These are phyloP conservation scores for Elachura formosa DNA, from an alignment of 2,113 vertebrate species.

Conservation along the genomic window DNA sequence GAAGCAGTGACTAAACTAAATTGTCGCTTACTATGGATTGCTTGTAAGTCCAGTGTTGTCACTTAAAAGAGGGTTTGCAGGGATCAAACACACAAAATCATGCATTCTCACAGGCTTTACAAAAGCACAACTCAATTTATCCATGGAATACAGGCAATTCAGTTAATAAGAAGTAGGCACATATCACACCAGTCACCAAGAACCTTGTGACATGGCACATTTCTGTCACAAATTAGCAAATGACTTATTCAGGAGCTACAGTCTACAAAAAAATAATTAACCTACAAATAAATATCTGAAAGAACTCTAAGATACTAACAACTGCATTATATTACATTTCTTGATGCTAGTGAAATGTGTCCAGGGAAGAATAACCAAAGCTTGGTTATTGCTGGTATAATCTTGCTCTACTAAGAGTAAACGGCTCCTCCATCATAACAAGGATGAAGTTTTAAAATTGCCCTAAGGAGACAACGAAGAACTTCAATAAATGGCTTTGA, in stretches of 20 bases:
- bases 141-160: background rate
- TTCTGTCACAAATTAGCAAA: background rate
- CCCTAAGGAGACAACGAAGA: background rate
- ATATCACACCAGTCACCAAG: background rate
- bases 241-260: background rate
- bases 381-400: background rate
- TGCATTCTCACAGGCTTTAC: background rate
- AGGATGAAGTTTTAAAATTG: background rate
- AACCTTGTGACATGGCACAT: background rate
- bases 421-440: background rate
- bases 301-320: background rate
- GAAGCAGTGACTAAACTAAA: background rate
- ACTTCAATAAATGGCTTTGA: background rate
- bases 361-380: background rate
- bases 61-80: background rate
- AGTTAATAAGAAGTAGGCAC: background rate
- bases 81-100: background rate
- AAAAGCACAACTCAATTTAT: background rate
- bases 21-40: background rate
- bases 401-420: background rate
- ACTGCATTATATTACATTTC: background rate
- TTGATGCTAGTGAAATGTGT: background rate
- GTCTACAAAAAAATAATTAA: background rate
- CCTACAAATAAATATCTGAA: background rate
- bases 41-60: background rate